phyloP scores from a whole-genome alignment of 2,797 vertebrate species.

The Hypotaenidia okinawae region DNA sequence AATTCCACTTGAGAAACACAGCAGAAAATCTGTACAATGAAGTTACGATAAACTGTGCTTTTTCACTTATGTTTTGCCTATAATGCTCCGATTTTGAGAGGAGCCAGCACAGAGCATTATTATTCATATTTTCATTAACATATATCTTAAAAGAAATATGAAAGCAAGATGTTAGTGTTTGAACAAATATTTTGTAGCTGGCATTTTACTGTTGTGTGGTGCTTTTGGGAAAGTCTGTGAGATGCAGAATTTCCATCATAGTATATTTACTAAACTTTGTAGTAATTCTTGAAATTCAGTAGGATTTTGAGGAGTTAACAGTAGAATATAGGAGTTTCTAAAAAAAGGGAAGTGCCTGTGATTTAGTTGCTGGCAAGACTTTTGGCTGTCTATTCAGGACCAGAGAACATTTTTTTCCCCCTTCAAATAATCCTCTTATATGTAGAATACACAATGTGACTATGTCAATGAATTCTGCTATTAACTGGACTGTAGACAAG shows the following conservation, averaged over 20 bases:
- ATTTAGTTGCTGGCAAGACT: background rate
- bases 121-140: background rate
- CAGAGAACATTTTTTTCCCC: background rate
- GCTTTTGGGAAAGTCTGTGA: background rate
- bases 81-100: background rate
- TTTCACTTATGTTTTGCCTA: background rate
- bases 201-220: background rate
- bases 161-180: background rate
- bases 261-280: background rate
- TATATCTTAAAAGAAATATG: background rate
- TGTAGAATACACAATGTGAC: background rate
- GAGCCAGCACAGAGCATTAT: background rate
- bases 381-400: background rate
- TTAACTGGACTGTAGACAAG: background rate
- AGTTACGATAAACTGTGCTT: background rate
- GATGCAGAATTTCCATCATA: background rate
- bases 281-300: background rate
- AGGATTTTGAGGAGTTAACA: background rate
- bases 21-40: background rate
- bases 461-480: background rate
- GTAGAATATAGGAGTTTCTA: background rate
- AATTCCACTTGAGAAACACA: background rate
- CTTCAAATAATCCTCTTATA: background rate
- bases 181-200: background rate
- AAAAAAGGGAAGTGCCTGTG: background rate